These are phyloP conservation scores for Cyclophora albipunctata DNA, from an alignment of 2,888 invertebrate species.

Conservation along the genomic window DNA sequence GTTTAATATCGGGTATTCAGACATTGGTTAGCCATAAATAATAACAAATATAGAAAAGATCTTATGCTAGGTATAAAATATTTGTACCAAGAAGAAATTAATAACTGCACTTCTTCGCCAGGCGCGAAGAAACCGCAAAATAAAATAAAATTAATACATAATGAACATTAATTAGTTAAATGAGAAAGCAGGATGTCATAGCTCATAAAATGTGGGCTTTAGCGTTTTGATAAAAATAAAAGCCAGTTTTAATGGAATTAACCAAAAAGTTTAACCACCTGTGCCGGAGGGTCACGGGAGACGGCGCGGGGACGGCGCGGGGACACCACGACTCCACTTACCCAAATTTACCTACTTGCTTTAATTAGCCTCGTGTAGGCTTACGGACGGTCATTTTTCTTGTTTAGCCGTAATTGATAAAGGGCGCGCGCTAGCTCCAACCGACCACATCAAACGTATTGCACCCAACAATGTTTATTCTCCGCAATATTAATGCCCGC, in stretches of 20 bases:
- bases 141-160: not conserved
- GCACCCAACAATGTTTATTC: conserved; percentile 30
- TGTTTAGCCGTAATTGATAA: conserved; percentile 72
- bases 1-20: no score
- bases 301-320: conserved; percentile 22
- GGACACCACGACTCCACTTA: conserved; percentile 41
- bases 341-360: conserved; percentile 66
- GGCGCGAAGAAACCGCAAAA: no score
- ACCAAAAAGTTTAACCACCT: conserved; percentile 60
- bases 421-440: conserved; percentile 42
- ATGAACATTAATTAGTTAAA: conserved; percentile 5
- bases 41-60: no score
- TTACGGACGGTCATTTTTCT: conserved; percentile 68
- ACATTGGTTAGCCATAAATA: no score
- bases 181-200: conserved; percentile 16
- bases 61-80: no score
- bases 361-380: conserved; percentile 69
- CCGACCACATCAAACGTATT: conserved; percentile 40
- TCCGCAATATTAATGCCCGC: conserved; percentile 6
- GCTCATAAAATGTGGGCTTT: conserved; percentile 34
- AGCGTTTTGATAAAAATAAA: conserved; percentile 55
- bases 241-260: conserved; percentile 56
- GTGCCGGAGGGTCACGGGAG: conserved; percentile 36
- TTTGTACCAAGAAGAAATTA: no score
- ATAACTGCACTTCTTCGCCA: no score